Base-by-base conservation (phyloP, 2,797 vertebrate species). In the Setipinna tenuifilis region DNA sequence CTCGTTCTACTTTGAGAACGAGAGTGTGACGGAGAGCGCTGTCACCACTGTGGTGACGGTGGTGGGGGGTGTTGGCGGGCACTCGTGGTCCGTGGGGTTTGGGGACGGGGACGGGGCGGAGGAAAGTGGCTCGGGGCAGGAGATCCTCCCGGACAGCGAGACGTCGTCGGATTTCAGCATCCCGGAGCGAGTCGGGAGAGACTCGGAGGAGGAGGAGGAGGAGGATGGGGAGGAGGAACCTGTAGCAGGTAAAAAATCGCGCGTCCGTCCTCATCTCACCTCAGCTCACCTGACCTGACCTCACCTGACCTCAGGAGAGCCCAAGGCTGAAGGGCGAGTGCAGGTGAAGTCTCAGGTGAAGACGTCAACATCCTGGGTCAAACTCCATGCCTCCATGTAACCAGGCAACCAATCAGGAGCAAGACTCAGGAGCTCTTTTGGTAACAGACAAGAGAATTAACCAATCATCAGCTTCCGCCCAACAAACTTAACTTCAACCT, bases 101-200 rank as follows among this genome's bases (percentile, higher is more conserved):
- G 94, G 91, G 62, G 97, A 14, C 9, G 14, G 50, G 50, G 50
- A 54, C 9, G 94, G 91, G 62, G 97, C 97, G 87, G 98, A 98
- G 92, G 97, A 98, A 91, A 98, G 98, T 50, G 97, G 97, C 90
- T 99, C 98, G 87, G 97, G 97, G 84, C 97, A 96, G 93, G 97
- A 98, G 89, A 95, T 93, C 93, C 94, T 96, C 91, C 97, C 95
- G 21, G 98, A 99, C 95, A 98, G 97, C 0, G 97, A 99, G 94
- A 98, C 97, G 0, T 98, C 98, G 86, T 98, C 98, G 90, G 98
- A 98, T 97, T 98, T 99, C 96, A 97, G 95, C 96, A 97, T 98
- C 93, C 94, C 97, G 87, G 97, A 97, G 85, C 93, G 91, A 90
- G 95, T 94, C 84, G 97, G 97, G 88, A 96, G 89, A 94, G 96